phyloP scores from a whole-genome alignment of 2,888 invertebrate species.

The Idaea biselata region DNA sequence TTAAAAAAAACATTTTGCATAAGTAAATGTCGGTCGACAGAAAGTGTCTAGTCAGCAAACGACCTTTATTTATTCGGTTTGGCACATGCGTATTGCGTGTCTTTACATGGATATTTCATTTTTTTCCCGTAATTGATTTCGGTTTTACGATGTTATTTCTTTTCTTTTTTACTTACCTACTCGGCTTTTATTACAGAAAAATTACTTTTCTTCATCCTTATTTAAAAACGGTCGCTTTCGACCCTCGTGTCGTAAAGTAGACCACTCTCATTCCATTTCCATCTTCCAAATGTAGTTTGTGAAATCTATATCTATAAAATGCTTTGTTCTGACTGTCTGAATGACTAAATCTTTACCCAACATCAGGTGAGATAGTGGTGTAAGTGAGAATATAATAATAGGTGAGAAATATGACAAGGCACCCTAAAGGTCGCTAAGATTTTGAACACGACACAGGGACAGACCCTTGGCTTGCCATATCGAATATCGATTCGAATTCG shows the following conservation, averaged over 20 bases:
- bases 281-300: too few species aligned
- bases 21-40: background rate
- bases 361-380: too few species aligned
- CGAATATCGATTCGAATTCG: too few species aligned
- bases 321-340: too few species aligned
- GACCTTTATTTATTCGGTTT: background rate
- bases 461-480: too few species aligned
- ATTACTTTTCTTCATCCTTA: background rate
- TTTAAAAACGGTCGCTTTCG: background rate
- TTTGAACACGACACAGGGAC: too few species aligned
- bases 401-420: too few species aligned
- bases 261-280: too few species aligned
- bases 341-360: too few species aligned
- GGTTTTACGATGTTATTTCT: background rate
- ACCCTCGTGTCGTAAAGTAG: background rate
- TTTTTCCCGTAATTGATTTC: background rate
- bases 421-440: too few species aligned
- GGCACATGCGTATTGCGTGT: background rate
- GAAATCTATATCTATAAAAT: too few species aligned
- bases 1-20: background rate
- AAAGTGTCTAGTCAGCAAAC: background rate
- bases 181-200: background rate
- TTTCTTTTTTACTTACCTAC: background rate
- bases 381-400: too few species aligned
- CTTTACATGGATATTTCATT: background rate